Evolutionary conservation across 2,113 vertebrate species (phyloP), one percentile per base, ranked within the genome.

Genomic region (Solea senegalensis): DNA sequence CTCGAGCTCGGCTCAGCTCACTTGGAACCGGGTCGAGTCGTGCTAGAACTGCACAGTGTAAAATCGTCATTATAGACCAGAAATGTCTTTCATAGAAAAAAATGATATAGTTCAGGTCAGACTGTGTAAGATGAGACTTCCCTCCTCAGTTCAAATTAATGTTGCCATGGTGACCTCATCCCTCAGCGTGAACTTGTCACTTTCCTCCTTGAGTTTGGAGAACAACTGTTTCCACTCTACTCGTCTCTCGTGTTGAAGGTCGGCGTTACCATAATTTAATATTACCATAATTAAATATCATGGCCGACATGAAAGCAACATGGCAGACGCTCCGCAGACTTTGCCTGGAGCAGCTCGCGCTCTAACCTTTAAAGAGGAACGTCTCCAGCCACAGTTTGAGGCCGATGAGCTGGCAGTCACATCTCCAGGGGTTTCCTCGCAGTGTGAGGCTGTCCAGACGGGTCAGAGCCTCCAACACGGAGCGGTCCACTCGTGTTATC

Each of bases 341-440:
- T 1, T 49, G 50, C 48, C 41, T 26, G 26, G 13, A 65, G 52
- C 27, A 40, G 26, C 40, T 26, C 26, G 49, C 44, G 63, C 26
- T 82, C 87, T 86, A 72, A 99, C 98, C 97, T 96, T 95, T 96
- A 72, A 96, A 99, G 51, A 95, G 84, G 91, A 97, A 98, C 50
- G 90, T 96, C 88, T 99, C 98, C 91, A 99, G 87, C 98, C 98
- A 99, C 71, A 99, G 93, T 90, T 99, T 99, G 76, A 99, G 91
- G 66, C 95, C 93, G 70, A 97, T 94, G 70, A 97, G 83, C 50
- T 96, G 95, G 76, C 98, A 99, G 65, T 95, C 96, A 75, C 98
- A 99, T 85, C 94, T 95, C 98, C 97, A 99, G 62, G 94, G 95
- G 89, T 99, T 99, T 68, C 93, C 92, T 86, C 91, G 92, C 77